phyloP scores from a whole-genome alignment of 2,888 invertebrate genomes.

The Ophion obscuratus region DNA sequence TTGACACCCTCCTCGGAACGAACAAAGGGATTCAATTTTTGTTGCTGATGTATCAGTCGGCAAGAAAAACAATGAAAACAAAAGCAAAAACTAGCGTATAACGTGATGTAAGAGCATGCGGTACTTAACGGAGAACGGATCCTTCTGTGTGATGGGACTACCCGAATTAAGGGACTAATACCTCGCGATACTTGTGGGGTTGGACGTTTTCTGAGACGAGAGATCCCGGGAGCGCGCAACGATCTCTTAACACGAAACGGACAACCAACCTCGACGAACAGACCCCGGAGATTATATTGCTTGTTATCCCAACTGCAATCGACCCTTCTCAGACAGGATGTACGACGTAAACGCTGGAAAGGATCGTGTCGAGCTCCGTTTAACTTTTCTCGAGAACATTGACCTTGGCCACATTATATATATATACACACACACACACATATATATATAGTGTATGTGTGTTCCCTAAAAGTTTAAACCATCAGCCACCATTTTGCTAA shows the following conservation, averaged over 20 bases:
- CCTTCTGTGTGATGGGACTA: constrained; percentile 7
- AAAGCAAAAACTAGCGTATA: neutral
- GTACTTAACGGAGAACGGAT: constrained; percentile 10
- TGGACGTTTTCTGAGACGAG: constrained; percentile 10
- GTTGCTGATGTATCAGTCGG: too few relatives aligned
- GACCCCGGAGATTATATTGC: constrained; percentile 25
- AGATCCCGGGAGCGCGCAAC: constrained; percentile 21
- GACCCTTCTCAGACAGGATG: constrained; percentile 27
- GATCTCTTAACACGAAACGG: constrained; percentile 28
- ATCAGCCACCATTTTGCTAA: too few relatives aligned
- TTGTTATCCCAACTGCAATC: constrained; percentile 43
- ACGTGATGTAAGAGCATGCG: neutral
- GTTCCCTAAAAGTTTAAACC: too few relatives aligned
- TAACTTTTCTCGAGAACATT: constrained; percentile 17
- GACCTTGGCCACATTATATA: constrained; percentile 10
- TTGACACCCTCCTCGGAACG: too few relatives aligned
- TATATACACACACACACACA: neutral
- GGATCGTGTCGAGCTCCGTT: neutral
- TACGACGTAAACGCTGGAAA: neutral
- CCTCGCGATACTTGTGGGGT: neutral
- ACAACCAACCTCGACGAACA: constrained; percentile 24
- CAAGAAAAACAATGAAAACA: too few relatives aligned
- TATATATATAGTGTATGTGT: too few relatives aligned
- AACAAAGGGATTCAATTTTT: too few relatives aligned
- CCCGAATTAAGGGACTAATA: constrained; percentile 35